These are phyloP conservation scores for Macrotrachela quadricornifera DNA, from an alignment of 1,140 invertebrate genomes.

Conservation along the genomic window DNA sequence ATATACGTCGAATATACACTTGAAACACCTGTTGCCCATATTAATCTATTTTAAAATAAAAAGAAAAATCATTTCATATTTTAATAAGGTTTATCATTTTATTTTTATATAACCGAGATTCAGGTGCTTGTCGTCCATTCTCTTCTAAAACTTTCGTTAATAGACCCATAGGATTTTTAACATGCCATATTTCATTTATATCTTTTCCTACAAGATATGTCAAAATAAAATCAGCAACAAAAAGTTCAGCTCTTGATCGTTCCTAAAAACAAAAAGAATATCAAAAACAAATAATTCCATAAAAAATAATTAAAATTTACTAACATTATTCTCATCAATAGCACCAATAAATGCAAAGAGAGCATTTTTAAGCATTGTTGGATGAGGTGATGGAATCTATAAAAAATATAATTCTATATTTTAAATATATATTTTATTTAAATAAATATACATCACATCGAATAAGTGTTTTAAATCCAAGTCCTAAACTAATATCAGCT, in stretches of 20 bases:
- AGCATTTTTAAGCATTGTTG: conserved; percentile 44
- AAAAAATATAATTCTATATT: conserved; percentile 18
- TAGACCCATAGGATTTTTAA: conserved; percentile 48
- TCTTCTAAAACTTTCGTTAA: conserved; percentile 32
- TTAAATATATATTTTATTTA: not conserved
- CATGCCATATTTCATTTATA: conserved; percentile 50
- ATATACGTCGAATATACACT: conserved; percentile 57
- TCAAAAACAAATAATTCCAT: not conserved
- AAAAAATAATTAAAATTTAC: no score
- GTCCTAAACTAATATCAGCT: conserved; percentile 42
- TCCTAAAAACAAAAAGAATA: conserved; percentile 23
- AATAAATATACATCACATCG: conserved; percentile 40
- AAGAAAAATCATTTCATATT: not conserved
- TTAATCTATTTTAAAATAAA: conserved; percentile 30
- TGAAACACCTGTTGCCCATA: conserved; percentile 49
- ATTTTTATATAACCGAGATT: no score
- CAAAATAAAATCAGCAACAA: conserved; percentile 66
- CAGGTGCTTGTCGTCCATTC: no score
- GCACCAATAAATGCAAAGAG: conserved; percentile 62
- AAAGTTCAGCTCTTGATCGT: conserved; percentile 40
- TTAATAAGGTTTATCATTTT: no score
- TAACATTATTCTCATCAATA: conserved; percentile 30
- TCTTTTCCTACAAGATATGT: conserved; percentile 55
- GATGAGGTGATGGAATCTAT: conserved; percentile 51
- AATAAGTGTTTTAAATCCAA: conserved; percentile 62